phyloP scores from a whole-genome alignment of 1,140 invertebrate species.

The Frieseomelitta varia region DNA sequence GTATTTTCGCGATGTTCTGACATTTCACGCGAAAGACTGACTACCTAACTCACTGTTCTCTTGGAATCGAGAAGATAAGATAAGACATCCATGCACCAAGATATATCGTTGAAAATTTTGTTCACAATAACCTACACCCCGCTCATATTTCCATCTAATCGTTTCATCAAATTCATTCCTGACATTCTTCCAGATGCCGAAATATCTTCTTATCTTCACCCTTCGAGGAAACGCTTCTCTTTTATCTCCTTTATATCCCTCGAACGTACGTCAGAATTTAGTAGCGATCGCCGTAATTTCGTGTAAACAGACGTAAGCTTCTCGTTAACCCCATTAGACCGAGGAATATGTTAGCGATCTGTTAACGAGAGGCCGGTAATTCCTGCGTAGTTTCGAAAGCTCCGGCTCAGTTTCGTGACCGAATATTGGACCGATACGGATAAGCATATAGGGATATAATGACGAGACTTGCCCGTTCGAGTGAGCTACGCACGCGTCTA shows the following conservation, averaged over 20 bases:
- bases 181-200: background rate
- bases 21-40: too few species aligned
- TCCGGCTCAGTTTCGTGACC: slow-evolving; percentile 21
- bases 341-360: slow-evolving; percentile 15
- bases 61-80: background rate
- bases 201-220: background rate
- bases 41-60: background rate
- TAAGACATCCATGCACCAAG: background rate
- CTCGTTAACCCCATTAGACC: slow-evolving; percentile 20
- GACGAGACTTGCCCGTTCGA: slow-evolving; percentile 64
- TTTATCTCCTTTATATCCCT: background rate
- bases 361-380: slow-evolving; percentile 4
- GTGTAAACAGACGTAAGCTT: background rate
- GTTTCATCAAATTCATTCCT: slow-evolving; percentile 36
- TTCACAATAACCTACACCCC: background rate
- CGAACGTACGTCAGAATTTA: too few species aligned
- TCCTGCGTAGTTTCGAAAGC: background rate
- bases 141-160: slow-evolving; percentile 33
- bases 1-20: background rate
- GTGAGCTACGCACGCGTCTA: slow-evolving; percentile 65
- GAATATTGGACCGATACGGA: slow-evolving; percentile 74
- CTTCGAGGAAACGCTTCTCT: background rate
- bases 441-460: slow-evolving; percentile 74
- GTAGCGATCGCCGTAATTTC: background rate
- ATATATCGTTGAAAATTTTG: slow-evolving; percentile 24